Evolutionary conservation across 2,113 vertebrate genomes (phyloP).

Genomic region (Sardina pilchardus): DNA sequence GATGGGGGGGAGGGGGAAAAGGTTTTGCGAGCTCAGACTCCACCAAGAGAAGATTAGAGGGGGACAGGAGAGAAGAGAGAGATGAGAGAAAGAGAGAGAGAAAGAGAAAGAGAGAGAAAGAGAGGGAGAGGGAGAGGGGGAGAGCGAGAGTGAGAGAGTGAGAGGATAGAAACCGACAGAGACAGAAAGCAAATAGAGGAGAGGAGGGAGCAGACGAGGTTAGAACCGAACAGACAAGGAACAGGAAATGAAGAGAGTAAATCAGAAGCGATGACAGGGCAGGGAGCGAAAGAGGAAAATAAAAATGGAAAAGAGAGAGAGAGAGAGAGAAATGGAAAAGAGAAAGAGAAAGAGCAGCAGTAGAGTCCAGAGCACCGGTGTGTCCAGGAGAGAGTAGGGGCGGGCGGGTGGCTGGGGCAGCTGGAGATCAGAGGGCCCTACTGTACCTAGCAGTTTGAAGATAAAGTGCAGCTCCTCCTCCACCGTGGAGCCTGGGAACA

Average conservation of each 20-base stretch:
- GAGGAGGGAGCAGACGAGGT: neutral
- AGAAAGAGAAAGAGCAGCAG: neutral
- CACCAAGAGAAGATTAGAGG: neutral
- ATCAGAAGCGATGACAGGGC: neutral
- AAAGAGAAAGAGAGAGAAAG: neutral
- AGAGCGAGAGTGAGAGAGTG: neutral
- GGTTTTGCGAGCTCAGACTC: neutral
- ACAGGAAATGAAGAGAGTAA: neutral
- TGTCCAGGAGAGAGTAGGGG: neutral
- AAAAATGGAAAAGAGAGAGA: neutral
- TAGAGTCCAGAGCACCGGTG: neutral
- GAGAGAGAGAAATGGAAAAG: neutral
- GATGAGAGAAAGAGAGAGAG: neutral
- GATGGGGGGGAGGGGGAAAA: neutral
- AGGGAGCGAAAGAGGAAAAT: neutral
- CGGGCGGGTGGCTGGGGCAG: neutral
- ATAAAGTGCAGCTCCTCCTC: slow-evolving; percentile 92
- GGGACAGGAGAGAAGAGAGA: neutral
- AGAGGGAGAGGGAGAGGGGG: neutral
- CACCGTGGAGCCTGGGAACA: slow-evolving; percentile 88
- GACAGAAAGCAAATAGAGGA: neutral
- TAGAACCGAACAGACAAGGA: neutral
- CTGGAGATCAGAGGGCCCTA: neutral
- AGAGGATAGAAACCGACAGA: neutral
- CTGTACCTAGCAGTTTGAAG: slow-evolving; percentile 86